Conservation (phyloP, 2,888 invertebrate species). For the Ormyrus labotus region DNA sequence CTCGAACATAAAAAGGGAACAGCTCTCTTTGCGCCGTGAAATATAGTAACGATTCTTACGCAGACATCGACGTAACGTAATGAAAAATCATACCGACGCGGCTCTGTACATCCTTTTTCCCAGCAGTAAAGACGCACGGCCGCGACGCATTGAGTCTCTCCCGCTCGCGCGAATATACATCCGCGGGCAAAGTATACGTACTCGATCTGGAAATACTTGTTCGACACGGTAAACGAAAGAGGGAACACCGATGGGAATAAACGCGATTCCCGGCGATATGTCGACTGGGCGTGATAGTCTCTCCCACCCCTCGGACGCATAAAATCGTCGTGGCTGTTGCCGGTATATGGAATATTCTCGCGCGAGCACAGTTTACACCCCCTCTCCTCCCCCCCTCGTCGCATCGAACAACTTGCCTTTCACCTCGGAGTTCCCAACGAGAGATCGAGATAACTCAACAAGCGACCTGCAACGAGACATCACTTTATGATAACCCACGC, state of each 20-base stretch:
- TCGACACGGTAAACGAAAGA: constrained; percentile 19
- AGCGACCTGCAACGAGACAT: constrained; percentile 16
- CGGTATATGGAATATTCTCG: background rate
- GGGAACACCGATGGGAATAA: constrained; percentile 31
- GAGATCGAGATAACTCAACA: constrained; percentile 30
- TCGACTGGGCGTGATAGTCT: background rate
- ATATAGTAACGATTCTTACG: too few species aligned
- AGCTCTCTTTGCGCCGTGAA: too few species aligned
- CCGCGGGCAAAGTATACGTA: background rate
- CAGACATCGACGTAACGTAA: too few species aligned
- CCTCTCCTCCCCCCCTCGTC: background rate
- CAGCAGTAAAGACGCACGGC: too few species aligned
- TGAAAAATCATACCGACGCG: too few species aligned
- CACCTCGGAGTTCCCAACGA: background rate
- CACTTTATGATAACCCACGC: constrained; percentile 37
- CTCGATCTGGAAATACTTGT: constrained; percentile 6
- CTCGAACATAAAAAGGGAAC: too few species aligned
- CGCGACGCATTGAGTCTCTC: too few species aligned
- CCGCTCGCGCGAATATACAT: background rate
- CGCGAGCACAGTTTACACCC: background rate
- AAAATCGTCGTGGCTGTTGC: constrained; percentile 4
- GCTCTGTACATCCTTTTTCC: too few species aligned
- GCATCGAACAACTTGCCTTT: too few species aligned
- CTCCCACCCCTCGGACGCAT: background rate
- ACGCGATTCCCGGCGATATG: constrained; percentile 22